Evolutionary conservation across 2,113 vertebrate genomes (phyloP).

Genomic region (Mus pahari): DNA sequence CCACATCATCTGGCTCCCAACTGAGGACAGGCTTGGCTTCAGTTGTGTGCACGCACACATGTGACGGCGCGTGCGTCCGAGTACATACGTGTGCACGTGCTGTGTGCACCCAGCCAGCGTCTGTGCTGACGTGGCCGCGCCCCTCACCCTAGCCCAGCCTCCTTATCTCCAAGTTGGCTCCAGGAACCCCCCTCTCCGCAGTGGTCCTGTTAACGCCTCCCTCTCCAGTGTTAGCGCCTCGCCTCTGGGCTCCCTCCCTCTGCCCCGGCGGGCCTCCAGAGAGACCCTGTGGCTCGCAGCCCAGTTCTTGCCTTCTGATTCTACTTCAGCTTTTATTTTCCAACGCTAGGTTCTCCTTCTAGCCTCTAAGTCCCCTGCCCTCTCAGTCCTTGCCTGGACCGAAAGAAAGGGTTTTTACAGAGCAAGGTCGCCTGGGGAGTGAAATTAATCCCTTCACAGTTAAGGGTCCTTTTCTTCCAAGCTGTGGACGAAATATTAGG

Average conservation of each 20-base stretch:
- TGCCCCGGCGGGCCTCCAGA: conserved; percentile 23
- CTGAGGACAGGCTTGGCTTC: conserved; percentile 60
- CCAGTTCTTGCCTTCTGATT: conserved; percentile 54
- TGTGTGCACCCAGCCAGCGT: background rate
- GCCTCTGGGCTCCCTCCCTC: conserved; percentile 5
- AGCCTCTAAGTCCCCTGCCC: background rate
- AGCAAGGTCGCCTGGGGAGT: background rate
- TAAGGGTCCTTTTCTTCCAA: background rate
- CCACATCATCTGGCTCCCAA: conserved; percentile 75
- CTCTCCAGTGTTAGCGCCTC: conserved; percentile 79
- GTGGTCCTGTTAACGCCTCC: conserved; percentile 65
- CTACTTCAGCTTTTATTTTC: conserved; percentile 21
- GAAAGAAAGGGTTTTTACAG: background rate
- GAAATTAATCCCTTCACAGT: background rate
- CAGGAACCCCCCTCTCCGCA: conserved; percentile 57
- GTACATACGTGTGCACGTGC: background rate
- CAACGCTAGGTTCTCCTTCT: background rate
- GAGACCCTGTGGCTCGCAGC: conserved; percentile 67
- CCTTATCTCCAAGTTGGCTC: conserved; percentile 37
- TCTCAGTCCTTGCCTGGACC: background rate
- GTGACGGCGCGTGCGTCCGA: background rate
- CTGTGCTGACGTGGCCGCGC: background rate
- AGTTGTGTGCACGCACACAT: background rate
- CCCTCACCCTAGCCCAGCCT: background rate
- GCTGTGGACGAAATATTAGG: background rate